Evolutionary conservation across 2,113 vertebrate species (phyloP).

Genomic region (Brachypodius melanocephalos): DNA sequence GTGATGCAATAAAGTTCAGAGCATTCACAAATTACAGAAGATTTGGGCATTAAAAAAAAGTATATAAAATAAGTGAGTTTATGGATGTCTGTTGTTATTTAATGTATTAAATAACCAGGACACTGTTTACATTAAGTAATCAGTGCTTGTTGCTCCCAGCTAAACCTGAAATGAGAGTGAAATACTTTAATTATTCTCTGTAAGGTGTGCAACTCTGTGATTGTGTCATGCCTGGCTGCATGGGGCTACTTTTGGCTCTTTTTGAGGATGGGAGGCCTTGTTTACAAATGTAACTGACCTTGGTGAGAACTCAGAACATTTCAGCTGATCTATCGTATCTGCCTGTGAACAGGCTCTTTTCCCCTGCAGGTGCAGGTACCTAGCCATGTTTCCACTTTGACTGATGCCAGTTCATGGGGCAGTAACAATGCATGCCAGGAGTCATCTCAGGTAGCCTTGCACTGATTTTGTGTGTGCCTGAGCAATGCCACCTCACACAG

Average conservation of each 20-base stretch:
- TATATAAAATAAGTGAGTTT: background rate
- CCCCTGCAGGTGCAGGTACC: background rate
- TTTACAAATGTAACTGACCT: background rate
- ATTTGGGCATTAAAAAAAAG: background rate
- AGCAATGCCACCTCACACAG: background rate
- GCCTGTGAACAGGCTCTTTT: background rate
- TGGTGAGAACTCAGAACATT: background rate
- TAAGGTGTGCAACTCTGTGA: background rate
- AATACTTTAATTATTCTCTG: background rate
- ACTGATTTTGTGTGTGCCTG: background rate
- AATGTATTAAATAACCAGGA: background rate
- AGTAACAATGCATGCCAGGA: background rate
- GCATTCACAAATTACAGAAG: background rate
- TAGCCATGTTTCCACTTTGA: background rate
- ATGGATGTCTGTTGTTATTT: background rate
- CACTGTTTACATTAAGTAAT: background rate
- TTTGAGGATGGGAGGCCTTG: background rate
- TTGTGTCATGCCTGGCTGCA: background rate
- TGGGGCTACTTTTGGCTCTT: background rate
- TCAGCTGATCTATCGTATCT: background rate
- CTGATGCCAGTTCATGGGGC: background rate
- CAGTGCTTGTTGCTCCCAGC: background rate
- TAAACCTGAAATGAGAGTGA: background rate
- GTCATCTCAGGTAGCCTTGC: background rate
- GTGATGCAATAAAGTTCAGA: background rate